Evolutionary conservation across 2,888 invertebrate genomes (phyloP).

Genomic region (Mystacides longicornis): DNA sequence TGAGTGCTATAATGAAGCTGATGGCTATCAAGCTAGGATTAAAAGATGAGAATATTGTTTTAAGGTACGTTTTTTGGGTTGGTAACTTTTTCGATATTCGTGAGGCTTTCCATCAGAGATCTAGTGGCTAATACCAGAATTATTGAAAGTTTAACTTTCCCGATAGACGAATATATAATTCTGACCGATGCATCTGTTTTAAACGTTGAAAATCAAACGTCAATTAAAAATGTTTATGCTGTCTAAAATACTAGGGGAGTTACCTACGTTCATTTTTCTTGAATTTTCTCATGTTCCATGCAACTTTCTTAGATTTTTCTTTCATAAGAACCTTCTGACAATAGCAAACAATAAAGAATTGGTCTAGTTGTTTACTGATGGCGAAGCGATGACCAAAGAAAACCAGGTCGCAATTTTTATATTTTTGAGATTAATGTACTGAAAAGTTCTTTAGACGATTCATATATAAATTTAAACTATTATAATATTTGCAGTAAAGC

Average conservation of each 20-base stretch:
- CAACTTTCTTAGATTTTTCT: too few species aligned
- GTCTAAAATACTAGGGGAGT: too few species aligned
- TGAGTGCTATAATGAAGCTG: conserved; percentile 33
- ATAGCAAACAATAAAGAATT: too few species aligned
- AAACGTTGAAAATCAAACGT: background rate
- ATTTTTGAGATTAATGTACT: too few species aligned
- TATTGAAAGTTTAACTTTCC: background rate
- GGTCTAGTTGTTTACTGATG: too few species aligned
- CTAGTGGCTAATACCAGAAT: background rate
- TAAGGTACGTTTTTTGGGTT: conserved; percentile 32
- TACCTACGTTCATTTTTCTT: too few species aligned
- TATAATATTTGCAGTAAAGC: conserved; percentile 40
- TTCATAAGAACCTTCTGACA: too few species aligned
- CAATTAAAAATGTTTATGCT: too few species aligned
- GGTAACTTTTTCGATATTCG: background rate
- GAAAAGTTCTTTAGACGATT: too few species aligned
- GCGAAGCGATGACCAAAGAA: too few species aligned
- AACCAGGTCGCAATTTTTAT: too few species aligned
- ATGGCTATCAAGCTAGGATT: conserved; percentile 40
- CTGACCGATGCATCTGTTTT: background rate
- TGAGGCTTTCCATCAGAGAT: background rate
- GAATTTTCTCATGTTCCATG: too few species aligned
- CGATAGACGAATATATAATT: background rate
- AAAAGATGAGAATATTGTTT: conserved; percentile 37
- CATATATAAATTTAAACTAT: background rate